A percentile compares a stretch with the other conserved stretches of the same genome.
Conservation (phyloP, 2,797 vertebrate species). For the Sebastiscus albofasciatus region DNA sequence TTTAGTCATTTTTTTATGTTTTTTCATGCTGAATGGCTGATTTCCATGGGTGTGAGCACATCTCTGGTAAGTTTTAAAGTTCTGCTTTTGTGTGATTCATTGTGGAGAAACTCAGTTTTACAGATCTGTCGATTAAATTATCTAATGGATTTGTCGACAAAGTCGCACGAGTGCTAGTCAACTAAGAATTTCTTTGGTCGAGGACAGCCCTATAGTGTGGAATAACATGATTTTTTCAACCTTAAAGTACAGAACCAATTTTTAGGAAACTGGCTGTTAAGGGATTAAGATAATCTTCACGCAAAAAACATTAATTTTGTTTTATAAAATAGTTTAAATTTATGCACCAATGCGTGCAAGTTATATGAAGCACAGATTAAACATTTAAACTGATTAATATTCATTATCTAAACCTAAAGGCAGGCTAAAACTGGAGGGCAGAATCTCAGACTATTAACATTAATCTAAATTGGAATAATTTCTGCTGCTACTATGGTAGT, state of each 20-base stretch:
- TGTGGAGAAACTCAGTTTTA: too few species aligned
- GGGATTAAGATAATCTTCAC: background rate
- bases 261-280: background rate
- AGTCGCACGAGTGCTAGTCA: too few species aligned
- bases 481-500: background rate
- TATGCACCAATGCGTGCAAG: conserved; percentile 4
- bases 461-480: background rate
- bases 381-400: conserved; percentile 15
- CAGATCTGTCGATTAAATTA: too few species aligned
- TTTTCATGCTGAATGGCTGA: too few species aligned
- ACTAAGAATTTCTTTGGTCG: too few species aligned
- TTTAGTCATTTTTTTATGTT: too few species aligned
- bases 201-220: too few species aligned
- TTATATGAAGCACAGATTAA: conserved; percentile 25
- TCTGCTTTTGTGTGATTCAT: too few species aligned
- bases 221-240: background rate
- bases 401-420: conserved; percentile 21
- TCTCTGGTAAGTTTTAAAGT: too few species aligned
- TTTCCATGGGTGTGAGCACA: too few species aligned
- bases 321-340: conserved; percentile 7
- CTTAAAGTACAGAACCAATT: background rate
- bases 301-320: background rate
- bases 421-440: background rate
- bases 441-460: background rate
- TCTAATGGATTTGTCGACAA: too few species aligned